phyloP scores from a whole-genome alignment of 2,113 vertebrate species.

The Petrocephalus zakoni region DNA sequence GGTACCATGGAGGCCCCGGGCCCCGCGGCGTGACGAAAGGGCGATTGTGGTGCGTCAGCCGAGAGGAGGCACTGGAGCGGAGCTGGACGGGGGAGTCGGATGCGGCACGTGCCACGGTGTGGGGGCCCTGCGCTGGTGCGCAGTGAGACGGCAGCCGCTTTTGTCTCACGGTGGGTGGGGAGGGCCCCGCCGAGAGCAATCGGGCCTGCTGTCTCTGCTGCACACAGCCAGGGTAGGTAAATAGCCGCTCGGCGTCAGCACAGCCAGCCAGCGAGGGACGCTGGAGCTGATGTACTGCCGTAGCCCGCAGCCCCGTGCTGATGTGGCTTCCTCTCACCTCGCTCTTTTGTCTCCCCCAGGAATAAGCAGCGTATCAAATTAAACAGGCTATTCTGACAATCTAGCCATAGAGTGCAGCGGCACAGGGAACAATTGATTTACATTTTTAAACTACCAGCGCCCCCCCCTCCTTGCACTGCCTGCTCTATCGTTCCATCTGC shows the following conservation, averaged over 20 bases:
- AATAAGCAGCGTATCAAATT: conserved; percentile 23
- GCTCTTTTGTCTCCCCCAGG: conserved; percentile 1
- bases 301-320: not conserved
- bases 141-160: not conserved
- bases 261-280: not conserved
- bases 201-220: not conserved
- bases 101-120: no score
- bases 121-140: not conserved
- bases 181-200: not conserved
- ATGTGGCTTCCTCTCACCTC: not conserved
- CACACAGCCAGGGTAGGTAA: not conserved
- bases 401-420: not conserved
- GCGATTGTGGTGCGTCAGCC: not conserved
- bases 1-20: not conserved
- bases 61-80: not conserved
- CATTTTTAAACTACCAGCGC: conserved; percentile 14
- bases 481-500: not conserved
- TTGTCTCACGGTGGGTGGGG: not conserved
- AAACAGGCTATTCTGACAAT: conserved; percentile 22
- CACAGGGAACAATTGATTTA: conserved; percentile 23
- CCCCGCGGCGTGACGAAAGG: not conserved
- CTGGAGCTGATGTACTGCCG: conserved; percentile 6
- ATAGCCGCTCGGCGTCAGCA: conserved; percentile 1
- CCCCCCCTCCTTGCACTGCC: not conserved
- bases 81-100: not conserved